Percentiles rank a stretch among this genome's conserved stretches.
phyloP scores from a whole-genome alignment of 30 jellyfish, hydroid and myxozoan species.

The Hydractinia symbiolongicarpus region DNA sequence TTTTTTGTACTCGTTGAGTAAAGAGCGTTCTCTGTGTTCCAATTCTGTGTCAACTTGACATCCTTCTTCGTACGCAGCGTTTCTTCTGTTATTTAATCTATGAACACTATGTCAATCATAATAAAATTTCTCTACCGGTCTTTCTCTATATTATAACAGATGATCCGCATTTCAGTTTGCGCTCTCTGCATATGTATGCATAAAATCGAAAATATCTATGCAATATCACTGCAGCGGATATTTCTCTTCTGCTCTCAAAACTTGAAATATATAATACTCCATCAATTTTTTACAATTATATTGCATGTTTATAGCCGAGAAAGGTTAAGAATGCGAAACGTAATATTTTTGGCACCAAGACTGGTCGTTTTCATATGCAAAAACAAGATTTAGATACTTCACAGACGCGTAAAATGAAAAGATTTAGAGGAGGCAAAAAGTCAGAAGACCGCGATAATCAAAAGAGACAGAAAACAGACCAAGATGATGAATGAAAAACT shows the following conservation, averaged over 20 bases:
- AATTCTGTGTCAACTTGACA: slow-evolving; percentile 15
- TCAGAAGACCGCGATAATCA: not conserved
- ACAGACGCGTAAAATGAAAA: slow-evolving; percentile 66
- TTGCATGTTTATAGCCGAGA: slow-evolving; percentile 36
- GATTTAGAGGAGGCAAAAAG: slow-evolving; percentile 38
- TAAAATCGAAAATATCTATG: too few species aligned
- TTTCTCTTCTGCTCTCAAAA: too few species aligned
- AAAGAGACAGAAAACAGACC: not conserved
- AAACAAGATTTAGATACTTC: slow-evolving; percentile 61
- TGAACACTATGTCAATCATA: too few species aligned
- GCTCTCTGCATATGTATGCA: too few species aligned
- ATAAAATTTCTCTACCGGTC: too few species aligned
- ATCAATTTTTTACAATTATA: too few species aligned
- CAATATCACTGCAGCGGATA: too few species aligned
- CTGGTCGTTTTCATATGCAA: slow-evolving; percentile 92
- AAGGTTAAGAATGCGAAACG: slow-evolving; percentile 62
- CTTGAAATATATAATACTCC: too few species aligned
- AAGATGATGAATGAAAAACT: not conserved
- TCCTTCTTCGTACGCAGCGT: slow-evolving; percentile 27
- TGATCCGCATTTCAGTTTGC: too few species aligned
- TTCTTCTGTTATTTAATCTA: not conserved
- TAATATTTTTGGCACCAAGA: slow-evolving; percentile 72
- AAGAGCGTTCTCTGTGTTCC: slow-evolving; percentile 18
- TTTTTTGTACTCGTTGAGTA: not conserved
- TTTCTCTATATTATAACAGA: too few species aligned